A percentile compares a stretch with the other conserved stretches of the same genome.
phyloP scores from a whole-genome alignment of 2,888 invertebrate species.

The Saturnia japonica region DNA sequence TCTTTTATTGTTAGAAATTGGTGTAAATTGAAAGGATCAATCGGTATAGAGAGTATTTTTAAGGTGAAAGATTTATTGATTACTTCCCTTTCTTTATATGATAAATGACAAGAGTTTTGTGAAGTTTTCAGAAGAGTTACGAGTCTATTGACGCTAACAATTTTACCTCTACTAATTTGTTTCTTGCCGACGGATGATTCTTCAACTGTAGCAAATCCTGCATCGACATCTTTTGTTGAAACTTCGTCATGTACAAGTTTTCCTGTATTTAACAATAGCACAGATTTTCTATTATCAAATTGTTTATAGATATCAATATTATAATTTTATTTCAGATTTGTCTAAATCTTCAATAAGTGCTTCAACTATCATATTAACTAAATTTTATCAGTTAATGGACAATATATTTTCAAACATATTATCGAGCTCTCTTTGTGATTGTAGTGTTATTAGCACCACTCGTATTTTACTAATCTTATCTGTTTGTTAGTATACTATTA shows the following conservation, averaged over 20 bases:
- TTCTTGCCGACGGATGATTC: constrained; percentile 34
- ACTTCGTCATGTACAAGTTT: constrained; percentile 23
- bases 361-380: background rate
- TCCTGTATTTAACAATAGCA: background rate
- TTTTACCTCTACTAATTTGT: constrained; percentile 14
- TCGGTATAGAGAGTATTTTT: background rate
- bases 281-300: background rate
- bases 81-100: background rate
- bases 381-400: background rate
- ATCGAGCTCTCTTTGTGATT: background rate
- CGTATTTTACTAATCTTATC: background rate
- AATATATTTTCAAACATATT: background rate
- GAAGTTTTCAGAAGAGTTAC: background rate
- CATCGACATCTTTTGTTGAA: constrained; percentile 24
- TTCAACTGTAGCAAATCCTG: constrained; percentile 24
- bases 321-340: background rate
- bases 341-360: background rate
- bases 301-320: background rate
- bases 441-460: background rate
- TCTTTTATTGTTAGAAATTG: background rate
- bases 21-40: background rate
- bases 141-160: too few species aligned
- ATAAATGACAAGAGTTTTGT: background rate
- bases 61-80: background rate
- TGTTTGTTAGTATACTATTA: background rate